A percentile compares a stretch with the other conserved stretches of the same genome.
These are phyloP conservation scores for Anthopleura sola DNA, from an alignment of 64 coral and sea anemone genomes.

Conservation along the genomic window DNA sequence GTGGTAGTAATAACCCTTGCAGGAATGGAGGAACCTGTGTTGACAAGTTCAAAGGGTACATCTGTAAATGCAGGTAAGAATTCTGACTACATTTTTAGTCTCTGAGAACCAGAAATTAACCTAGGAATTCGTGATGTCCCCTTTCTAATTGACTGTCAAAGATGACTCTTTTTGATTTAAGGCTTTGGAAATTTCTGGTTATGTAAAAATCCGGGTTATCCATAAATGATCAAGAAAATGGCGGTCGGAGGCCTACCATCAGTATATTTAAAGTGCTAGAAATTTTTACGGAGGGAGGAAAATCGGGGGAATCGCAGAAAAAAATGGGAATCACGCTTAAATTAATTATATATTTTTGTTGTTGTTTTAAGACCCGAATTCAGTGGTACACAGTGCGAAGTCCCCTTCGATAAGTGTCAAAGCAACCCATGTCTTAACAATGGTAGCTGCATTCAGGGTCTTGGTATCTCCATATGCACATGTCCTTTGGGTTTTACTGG, in stretches of 20 bases:
- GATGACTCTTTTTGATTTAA: no score
- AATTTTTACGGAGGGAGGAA: no score
- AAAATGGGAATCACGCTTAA: neutral
- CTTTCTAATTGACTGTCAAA: no score
- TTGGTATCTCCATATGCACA: conserved; percentile 63
- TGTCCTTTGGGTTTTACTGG: conserved; percentile 76
- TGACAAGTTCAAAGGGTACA: conserved; percentile 75
- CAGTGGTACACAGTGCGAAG: conserved; percentile 71
- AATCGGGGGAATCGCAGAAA: no score
- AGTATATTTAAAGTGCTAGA: no score
- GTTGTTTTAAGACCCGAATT: conserved; percentile 66
- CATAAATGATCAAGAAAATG: no score
- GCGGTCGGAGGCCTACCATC: no score
- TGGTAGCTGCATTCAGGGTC: conserved; percentile 73
- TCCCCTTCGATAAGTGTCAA: conserved; percentile 56
- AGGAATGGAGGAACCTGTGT: conserved; percentile 79
- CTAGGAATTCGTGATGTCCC: no score
- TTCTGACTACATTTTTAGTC: no score
- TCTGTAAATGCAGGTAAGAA: conserved; percentile 76
- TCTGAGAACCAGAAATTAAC: no score
- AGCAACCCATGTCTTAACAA: conserved; percentile 73
- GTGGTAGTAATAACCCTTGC: conserved; percentile 75
- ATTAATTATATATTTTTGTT: neutral
- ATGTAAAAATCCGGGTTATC: neutral
- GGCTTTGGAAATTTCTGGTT: no score